Base-by-base conservation (phyloP, 2,113 vertebrate species). In the Anseranas semipalmata region DNA sequence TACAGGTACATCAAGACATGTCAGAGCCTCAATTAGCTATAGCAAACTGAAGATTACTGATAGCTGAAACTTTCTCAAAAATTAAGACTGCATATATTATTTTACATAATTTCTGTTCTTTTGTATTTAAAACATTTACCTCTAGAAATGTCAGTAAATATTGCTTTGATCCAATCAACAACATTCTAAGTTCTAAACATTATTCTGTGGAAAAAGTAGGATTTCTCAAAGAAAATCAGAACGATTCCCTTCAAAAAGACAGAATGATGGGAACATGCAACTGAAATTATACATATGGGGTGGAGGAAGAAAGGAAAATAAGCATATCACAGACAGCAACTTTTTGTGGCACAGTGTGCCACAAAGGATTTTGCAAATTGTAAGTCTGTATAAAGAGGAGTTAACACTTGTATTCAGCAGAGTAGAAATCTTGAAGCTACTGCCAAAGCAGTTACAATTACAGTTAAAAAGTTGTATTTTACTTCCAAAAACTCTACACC, bases 61-160 rank as follows among this genome's bases (percentile, higher is more conserved):
- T 70, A 90, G 67, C 12, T 92, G 32, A 75, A 90, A 85, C 19
- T 65, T 75, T 45, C 53, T 79, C 73, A 89, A 63, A 95, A 92
- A 48, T 28, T 86, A 75, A 71, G 45, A 81, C 7, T 3, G 3
- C 21, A 35, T 4, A 9, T 41, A 33, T 25, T 62, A 35, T 3
- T 84, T 85, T 35, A 87, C 13, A 39, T 35, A 15, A 90, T 72
- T 86, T 59, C 46, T 30, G 3, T 52, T 93, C 28, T 91, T 95
- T 59, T 25, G 0, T n/a, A 88, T 67, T 80, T 74, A 90, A 90
- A 88, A 16, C 15, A 56, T 72, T 88, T 81, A 70, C 12, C 37
- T 79, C 22, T 55, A 41, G 15, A 80, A 73, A 39, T 6, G 2
- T 66, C 28, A 80, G 19, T 45, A 94, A 90, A 66, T 58, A 77